Base-by-base conservation (phyloP, 1,140 invertebrate genomes). In the Trichogramma pretiosum region DNA sequence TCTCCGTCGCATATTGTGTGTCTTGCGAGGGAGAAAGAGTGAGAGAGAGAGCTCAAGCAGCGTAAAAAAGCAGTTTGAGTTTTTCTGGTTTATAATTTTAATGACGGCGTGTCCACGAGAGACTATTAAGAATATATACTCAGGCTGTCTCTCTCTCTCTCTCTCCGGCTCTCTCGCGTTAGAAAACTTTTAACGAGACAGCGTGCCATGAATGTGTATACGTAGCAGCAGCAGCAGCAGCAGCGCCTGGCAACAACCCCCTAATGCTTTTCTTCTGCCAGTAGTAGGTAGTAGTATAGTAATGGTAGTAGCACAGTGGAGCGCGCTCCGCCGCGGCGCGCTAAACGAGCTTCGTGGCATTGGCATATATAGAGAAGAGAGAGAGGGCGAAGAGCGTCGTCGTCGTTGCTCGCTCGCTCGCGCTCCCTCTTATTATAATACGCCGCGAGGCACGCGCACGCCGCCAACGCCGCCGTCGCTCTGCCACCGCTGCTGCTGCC, bases 121-220 rank as follows among this genome's bases (percentile, higher is more conserved):
- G 67, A 69, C 65, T 72, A 70, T 70, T 72, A 70, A 72, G 68
- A 70, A 72, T 70, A 70, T n/a, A n/a, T n/a, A n/a, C n/a, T n/a
- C n/a, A n/a, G n/a, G n/a, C n/a, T n/a, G n/a, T n/a, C n/a, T n/a
- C n/a, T n/a, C n/a, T n/a, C n/a, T n/a, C n/a, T n/a, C n/a, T n/a
- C n/a, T n/a, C n/a, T n/a, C n/a, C n/a, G n/a, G n/a, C n/a, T n/a
- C n/a, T n/a, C n/a, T n/a, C 69, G 68, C 67, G 69, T 72, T 72
- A 70, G 67, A 70, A n/a, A 72, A 72, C 68, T 72, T 72, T 71
- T 71, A 72, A 72, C 66, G 70, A 71, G 68, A 65, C 61, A n/a
- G 62, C 58, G 22, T 59, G 59, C 56, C 45, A n/a, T 48, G 38
- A n/a, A n/a, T n/a, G n/a, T n/a, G n/a, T n/a, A n/a, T n/a, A n/a